Percentiles rank a stretch among this genome's conserved stretches.
Conservation (phyloP, 1,140 invertebrate genomes). For the Drosophila truncata region DNA sequence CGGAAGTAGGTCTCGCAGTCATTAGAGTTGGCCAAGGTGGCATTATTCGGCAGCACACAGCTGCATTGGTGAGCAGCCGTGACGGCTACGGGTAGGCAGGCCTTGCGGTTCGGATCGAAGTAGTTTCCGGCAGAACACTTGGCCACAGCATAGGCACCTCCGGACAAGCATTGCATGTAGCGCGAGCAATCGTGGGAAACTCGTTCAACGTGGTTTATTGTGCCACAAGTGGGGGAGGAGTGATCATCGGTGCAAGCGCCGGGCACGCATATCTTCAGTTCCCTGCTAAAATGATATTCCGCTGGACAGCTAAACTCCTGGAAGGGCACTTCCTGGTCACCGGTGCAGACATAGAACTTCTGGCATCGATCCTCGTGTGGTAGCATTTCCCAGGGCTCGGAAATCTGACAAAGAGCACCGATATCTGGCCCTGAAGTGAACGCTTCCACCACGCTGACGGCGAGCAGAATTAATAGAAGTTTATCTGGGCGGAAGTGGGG, state of each 20-base stretch:
- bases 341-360: conserved; percentile 64
- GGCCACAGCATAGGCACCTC: conserved; percentile 27
- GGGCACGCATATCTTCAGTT: conserved; percentile 25
- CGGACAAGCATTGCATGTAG: conserved; percentile 35
- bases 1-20: conserved; percentile 71
- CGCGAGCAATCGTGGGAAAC: conserved; percentile 38
- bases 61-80: conserved; percentile 63
- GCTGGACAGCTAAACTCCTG: conserved; percentile 55
- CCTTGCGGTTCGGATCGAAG: conserved; percentile 28
- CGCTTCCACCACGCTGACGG: not conserved
- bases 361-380: conserved; percentile 48
- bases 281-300: conserved; percentile 49
- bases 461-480: conserved; percentile 9
- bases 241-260: conserved; percentile 32
- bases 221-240: not conserved
- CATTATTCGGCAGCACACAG: conserved; percentile 61
- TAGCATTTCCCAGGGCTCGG: conserved; percentile 36
- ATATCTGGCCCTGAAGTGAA: not conserved
- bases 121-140: conserved; percentile 46
- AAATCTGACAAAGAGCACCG: conserved; percentile 11
- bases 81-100: conserved; percentile 49
- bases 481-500: not conserved
- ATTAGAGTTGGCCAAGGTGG: conserved; percentile 44
- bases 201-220: conserved; percentile 28
- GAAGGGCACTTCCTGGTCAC: conserved; percentile 16